These are phyloP conservation scores for Drosophila ercepeae DNA, from an alignment of 1,140 invertebrate species.

Conservation along the genomic window DNA sequence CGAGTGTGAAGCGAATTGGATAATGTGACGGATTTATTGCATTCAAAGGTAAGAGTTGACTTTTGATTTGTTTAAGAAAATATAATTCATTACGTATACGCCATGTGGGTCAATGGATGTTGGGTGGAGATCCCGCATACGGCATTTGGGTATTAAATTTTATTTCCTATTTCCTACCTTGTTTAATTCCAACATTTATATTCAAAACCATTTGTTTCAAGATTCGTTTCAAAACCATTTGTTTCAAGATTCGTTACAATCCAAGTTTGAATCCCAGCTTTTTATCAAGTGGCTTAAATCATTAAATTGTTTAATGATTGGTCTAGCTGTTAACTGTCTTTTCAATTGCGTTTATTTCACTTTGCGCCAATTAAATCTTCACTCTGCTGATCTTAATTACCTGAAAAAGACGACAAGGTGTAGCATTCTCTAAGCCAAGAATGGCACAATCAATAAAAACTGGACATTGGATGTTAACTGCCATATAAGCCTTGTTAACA, in stretches of 20 bases:
- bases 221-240: no score
- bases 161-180: neutral
- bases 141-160: neutral
- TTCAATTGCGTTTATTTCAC: slow-evolving; percentile 10
- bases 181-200: neutral
- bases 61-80: neutral
- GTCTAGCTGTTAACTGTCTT: neutral
- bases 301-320: neutral
- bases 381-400: slow-evolving; percentile 28
- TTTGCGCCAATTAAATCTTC: slow-evolving; percentile 18
- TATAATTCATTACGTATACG: slow-evolving; percentile 31
- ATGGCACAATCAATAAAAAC: slow-evolving; percentile 16
- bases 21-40: neutral
- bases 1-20: slow-evolving; percentile 26
- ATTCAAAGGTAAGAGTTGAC: slow-evolving; percentile 6
- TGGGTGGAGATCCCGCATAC: neutral
- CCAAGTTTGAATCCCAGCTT: no score
- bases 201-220: neutral
- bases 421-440: slow-evolving; percentile 29
- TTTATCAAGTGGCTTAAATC: neutral
- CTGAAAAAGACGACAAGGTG: slow-evolving; percentile 3
- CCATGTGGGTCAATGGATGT: slow-evolving; percentile 6
- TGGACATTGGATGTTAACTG: slow-evolving; percentile 29
- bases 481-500: slow-evolving; percentile 37
- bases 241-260: no score